phyloP scores from a whole-genome alignment of 2,113 vertebrate genomes.

The Egretta garzetta region DNA sequence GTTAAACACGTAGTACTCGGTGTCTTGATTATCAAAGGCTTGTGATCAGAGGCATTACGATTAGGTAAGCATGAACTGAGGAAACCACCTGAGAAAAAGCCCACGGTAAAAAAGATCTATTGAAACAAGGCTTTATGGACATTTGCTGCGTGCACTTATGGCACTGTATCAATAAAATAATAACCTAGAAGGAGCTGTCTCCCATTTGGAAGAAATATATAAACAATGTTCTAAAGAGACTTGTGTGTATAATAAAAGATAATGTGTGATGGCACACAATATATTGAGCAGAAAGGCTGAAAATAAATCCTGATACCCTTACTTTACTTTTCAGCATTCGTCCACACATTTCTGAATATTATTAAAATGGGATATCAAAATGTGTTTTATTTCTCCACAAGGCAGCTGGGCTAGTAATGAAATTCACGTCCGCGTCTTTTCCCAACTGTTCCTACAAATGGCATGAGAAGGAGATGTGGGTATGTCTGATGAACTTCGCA shows the following conservation, averaged over 20 bases:
- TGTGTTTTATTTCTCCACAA: background rate
- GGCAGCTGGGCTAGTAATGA: background rate
- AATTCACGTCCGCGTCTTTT: background rate
- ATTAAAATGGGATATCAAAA: background rate
- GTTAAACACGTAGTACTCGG: background rate
- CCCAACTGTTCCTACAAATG: background rate
- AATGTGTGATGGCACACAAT: background rate
- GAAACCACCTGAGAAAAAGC: background rate
- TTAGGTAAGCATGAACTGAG: background rate
- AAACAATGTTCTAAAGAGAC: background rate
- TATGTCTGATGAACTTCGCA: background rate
- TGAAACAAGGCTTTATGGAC: background rate
- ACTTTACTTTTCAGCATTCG: background rate
- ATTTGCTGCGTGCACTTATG: background rate
- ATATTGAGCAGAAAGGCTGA: background rate
- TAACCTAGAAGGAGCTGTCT: background rate
- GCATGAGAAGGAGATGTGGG: background rate
- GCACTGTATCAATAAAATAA: background rate
- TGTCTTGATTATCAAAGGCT: background rate
- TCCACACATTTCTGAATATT: background rate
- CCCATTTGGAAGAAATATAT: constrained; percentile 4
- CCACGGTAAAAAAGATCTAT: background rate
- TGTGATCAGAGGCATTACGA: background rate
- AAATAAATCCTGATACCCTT: background rate
- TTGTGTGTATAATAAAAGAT: background rate